Conservation (phyloP, 2,113 vertebrate genomes). For the Oreochromis niloticus region DNA sequence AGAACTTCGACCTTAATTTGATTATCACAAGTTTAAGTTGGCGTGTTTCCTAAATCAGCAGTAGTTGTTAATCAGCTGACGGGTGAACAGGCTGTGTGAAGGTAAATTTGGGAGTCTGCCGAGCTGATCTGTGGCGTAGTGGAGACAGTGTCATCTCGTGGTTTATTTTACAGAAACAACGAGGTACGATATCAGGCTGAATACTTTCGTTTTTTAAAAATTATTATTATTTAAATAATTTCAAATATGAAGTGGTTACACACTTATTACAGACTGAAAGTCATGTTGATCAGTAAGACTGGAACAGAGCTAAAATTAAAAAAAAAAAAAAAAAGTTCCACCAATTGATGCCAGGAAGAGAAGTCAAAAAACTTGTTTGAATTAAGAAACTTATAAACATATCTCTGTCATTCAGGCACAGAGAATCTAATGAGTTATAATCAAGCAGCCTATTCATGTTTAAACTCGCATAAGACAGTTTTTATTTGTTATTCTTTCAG, state of each 20-base stretch:
- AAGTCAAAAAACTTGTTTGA: not conserved
- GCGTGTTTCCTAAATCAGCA: not conserved
- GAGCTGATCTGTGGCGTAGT: not conserved
- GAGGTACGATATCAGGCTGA: not conserved
- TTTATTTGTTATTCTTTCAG: not conserved
- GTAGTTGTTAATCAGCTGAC: not conserved
- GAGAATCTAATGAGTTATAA: not conserved
- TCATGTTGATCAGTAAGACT: not conserved
- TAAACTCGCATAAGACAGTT: not conserved
- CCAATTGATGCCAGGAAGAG: not conserved
- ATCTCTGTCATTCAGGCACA: not conserved
- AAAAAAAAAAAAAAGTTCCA: not conserved
- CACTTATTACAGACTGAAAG: not conserved
- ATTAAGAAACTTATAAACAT: not conserved
- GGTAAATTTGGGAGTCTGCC: not conserved
- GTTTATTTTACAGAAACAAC: not conserved
- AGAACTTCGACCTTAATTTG: not conserved
- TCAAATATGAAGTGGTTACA: not conserved
- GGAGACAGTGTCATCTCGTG: not conserved
- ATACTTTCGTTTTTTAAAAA: fast-evolving
- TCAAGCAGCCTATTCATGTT: not conserved
- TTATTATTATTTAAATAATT: not conserved
- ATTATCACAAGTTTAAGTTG: not conserved
- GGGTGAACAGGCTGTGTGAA: not conserved
- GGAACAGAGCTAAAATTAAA: not conserved